These are phyloP conservation scores for Polypedilum vanderplanki DNA, from an alignment of 1,140 invertebrate species.

Conservation along the genomic window DNA sequence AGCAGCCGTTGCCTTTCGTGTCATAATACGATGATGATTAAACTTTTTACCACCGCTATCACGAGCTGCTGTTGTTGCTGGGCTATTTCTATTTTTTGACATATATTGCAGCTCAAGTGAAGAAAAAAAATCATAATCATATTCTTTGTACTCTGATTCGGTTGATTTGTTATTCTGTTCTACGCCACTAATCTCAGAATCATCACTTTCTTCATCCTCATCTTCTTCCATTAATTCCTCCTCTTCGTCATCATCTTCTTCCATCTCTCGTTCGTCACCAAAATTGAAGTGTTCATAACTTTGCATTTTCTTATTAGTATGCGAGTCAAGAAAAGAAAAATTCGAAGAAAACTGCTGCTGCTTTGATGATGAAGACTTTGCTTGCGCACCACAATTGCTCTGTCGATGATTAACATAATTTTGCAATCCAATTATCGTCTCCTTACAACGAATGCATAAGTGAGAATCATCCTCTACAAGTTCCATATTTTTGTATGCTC, in stretches of 20 bases:
- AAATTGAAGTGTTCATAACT: conserved; percentile 29
- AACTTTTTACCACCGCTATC: conserved; percentile 42
- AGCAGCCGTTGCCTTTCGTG: conserved; percentile 42
- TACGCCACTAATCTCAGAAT: conserved; percentile 3
- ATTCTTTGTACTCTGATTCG: conserved; percentile 30
- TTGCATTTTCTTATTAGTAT: conserved; percentile 4
- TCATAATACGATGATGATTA: conserved; percentile 41
- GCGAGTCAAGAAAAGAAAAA: conserved; percentile 11
- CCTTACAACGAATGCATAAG: conserved; percentile 76
- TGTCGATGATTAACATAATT: conserved; percentile 78
- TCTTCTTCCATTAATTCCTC: conserved; percentile 33
- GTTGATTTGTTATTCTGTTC: conserved; percentile 23
- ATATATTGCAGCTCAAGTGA: conserved; percentile 76
- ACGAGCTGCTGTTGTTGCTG: conserved; percentile 35
- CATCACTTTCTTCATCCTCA: conserved; percentile 32
- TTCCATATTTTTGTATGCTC: conserved; percentile 39
- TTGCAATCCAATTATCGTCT: conserved; percentile 68
- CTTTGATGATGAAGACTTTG: conserved; percentile 29
- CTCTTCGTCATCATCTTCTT: conserved; percentile 32
- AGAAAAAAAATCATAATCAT: conserved; percentile 67
- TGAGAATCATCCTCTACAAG: conserved; percentile 72
- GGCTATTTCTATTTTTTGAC: conserved; percentile 47
- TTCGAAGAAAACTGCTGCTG: not conserved
- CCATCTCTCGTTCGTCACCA: conserved; percentile 37
- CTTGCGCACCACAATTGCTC: conserved; percentile 47